Conservation (phyloP, 2,113 vertebrate genomes). For the Lophotis ruficrista region DNA sequence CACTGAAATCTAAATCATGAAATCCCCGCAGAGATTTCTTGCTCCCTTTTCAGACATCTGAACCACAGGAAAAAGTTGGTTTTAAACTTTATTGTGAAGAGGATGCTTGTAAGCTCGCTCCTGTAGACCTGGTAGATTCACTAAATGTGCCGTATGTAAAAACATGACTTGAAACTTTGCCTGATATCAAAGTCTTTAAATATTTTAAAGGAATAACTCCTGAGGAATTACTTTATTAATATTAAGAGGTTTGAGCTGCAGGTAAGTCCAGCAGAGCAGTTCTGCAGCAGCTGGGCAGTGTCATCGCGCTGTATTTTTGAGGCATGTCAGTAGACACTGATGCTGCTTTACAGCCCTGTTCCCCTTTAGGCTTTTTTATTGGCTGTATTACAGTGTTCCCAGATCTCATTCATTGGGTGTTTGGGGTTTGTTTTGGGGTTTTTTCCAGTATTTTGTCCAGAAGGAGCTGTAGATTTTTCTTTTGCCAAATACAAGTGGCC, state of each 20-base stretch:
- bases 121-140: fast-evolving
- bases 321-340: neutral
- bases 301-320: neutral
- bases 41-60: neutral
- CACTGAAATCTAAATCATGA: neutral
- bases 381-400: neutral
- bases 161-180: neutral
- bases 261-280: neutral
- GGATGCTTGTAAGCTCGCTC: neutral
- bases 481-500: neutral
- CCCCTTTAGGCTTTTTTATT: neutral
- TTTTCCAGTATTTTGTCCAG: neutral
- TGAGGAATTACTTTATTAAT: neutral
- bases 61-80: neutral
- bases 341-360: neutral
- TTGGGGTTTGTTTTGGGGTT: neutral
- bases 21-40: neutral
- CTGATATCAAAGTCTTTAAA: neutral
- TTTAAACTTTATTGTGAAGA: neutral
- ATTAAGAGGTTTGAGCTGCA: neutral
- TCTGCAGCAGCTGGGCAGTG: neutral
- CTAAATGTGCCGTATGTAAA: neutral
- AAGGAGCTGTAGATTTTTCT: neutral
- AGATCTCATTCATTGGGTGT: neutral
- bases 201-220: neutral